phyloP scores from a whole-genome alignment of 2,797 vertebrate species.

The Myotis pilosus region DNA sequence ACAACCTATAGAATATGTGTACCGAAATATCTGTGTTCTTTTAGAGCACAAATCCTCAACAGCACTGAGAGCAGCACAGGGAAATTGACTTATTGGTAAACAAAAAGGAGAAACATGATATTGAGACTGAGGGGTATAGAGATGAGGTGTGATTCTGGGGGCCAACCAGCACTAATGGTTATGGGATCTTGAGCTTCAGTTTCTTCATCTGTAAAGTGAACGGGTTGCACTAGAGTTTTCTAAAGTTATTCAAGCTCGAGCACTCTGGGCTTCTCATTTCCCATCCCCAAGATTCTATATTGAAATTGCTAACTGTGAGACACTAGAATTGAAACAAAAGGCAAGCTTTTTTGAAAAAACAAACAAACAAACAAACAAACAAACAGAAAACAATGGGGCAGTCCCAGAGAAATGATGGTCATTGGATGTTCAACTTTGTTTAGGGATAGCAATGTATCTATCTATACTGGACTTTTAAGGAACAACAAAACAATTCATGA shows the following conservation, averaged over 20 bases:
- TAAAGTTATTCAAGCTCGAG: background rate
- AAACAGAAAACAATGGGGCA: background rate
- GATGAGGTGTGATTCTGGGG: background rate
- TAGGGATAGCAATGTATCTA: conserved; percentile 6
- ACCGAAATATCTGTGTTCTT: background rate
- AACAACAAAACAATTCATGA: conserved; percentile 23
- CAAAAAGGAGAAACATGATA: background rate
- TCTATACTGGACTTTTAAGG: background rate
- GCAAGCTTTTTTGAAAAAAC: conserved; percentile 11
- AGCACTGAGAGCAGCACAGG: background rate
- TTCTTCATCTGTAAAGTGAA: conserved; percentile 8
- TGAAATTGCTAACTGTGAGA: conserved; percentile 7
- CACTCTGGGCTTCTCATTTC: background rate
- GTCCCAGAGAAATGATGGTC: conserved; percentile 24
- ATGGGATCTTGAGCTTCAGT: background rate
- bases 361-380: conserved; percentile 15
- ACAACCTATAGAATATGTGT: background rate
- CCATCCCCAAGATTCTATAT: conserved; percentile 1
- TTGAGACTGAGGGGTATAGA: background rate
- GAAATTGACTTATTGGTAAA: conserved; percentile 26
- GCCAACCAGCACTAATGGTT: background rate
- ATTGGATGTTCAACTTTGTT: conserved; percentile 32
- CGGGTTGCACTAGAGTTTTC: background rate
- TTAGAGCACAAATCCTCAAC: background rate
- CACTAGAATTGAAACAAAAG: conserved; percentile 12